Evolutionary conservation across 2,797 vertebrate genomes (phyloP).

Genomic region (Cheirogaleus major): DNA sequence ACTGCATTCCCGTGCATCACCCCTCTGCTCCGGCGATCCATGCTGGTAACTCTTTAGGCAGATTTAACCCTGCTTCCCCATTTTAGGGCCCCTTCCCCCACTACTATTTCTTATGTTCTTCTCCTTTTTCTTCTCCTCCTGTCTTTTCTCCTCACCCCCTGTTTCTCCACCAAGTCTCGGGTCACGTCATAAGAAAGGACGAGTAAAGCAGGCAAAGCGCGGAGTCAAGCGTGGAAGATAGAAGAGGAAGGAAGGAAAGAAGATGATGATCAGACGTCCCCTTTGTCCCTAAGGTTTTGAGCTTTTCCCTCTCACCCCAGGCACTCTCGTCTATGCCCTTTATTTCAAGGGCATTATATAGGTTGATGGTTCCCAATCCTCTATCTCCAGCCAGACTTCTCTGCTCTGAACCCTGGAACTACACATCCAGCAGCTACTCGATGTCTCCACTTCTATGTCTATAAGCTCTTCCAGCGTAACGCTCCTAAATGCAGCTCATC

Average conservation of each 20-base stretch:
- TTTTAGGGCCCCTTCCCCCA: too few relatives aligned
- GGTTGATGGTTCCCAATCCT: background rate
- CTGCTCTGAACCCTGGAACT: background rate
- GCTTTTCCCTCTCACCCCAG: background rate
- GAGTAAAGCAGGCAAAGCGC: background rate
- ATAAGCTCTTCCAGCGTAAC: background rate
- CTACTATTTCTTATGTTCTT: background rate
- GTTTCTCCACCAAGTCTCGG: background rate
- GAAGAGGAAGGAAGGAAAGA: too few relatives aligned
- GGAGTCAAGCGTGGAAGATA: background rate
- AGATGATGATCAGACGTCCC: background rate
- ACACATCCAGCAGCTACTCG: background rate
- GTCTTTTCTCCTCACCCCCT: background rate
- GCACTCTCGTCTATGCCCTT: background rate
- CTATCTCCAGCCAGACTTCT: background rate
- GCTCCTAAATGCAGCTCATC: background rate
- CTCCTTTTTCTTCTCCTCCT: background rate
- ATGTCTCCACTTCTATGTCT: background rate
- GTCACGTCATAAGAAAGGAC: background rate
- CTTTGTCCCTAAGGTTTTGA: background rate
- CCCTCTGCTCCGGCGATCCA: too few relatives aligned
- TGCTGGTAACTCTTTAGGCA: too few relatives aligned
- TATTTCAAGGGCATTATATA: background rate
- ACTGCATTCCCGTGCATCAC: accelerated
- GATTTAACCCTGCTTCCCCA: background rate